Evolutionary conservation across 2,797 vertebrate species (phyloP).

Genomic region (Alosa sapidissima): DNA sequence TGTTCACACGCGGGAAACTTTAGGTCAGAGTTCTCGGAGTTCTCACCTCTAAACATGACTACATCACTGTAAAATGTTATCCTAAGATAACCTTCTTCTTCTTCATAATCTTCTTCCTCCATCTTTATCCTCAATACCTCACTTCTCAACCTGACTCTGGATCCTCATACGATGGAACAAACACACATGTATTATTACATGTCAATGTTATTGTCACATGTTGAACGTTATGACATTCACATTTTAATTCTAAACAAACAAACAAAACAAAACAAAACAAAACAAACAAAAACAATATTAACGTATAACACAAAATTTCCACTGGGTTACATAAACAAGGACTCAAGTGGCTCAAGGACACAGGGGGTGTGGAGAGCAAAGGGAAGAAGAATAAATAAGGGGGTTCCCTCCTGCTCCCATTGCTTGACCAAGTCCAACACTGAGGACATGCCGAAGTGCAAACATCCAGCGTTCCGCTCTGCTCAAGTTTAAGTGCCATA

Average conservation of each 20-base stretch:
- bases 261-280: not conserved
- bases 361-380: not conserved
- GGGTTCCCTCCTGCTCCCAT: not conserved
- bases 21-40: too few relatives aligned
- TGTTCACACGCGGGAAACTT: too few relatives aligned
- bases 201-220: too few relatives aligned
- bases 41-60: too few relatives aligned
- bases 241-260: not conserved
- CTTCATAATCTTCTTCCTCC: too few relatives aligned
- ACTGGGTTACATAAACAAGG: not conserved
- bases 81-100: too few relatives aligned
- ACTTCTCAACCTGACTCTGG: too few relatives aligned
- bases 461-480: not conserved
- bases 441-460: slow-evolving; percentile 17
- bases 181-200: too few relatives aligned
- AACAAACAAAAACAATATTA: not conserved
- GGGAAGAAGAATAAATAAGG: not conserved
- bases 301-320: not conserved
- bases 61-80: too few relatives aligned
- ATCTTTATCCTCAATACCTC: too few relatives aligned
- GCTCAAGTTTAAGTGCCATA: not conserved
- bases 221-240: too few relatives aligned
- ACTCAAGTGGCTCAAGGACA: not conserved
- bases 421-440: not conserved
- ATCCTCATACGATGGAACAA: too few relatives aligned